These are phyloP conservation scores for Helostoma temminkii DNA, from an alignment of 2,797 vertebrate species.

Conservation along the genomic window DNA sequence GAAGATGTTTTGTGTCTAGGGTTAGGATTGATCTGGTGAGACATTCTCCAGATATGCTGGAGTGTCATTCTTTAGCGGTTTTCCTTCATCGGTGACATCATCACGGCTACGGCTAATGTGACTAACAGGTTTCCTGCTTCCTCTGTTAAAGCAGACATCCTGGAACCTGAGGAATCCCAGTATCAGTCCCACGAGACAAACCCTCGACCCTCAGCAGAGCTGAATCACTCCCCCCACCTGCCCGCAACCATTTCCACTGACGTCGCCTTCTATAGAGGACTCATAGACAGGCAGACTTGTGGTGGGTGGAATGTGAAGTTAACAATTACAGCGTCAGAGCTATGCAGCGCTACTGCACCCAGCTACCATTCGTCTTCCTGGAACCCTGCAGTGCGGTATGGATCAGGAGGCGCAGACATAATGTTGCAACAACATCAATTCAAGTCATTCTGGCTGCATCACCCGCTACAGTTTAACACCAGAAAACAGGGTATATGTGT, in stretches of 20 bases:
- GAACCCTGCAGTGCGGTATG: constrained; percentile 9
- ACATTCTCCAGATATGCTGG: no score
- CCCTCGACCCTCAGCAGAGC: constrained; percentile 36
- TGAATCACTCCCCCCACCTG: no score
- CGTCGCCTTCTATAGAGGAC: constrained; percentile 28
- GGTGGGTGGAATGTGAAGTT: background rate
- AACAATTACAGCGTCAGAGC: constrained; percentile 31
- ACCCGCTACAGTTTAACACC: background rate
- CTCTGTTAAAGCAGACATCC: constrained; percentile 32
- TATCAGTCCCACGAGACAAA: background rate
- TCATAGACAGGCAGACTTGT: constrained; percentile 1
- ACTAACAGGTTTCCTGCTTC: constrained; percentile 61
- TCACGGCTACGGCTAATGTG: constrained; percentile 47
- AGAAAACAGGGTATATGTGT: background rate
- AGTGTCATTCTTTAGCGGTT: background rate
- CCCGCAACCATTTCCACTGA: constrained; percentile 61
- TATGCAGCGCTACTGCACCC: constrained; percentile 15
- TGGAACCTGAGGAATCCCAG: constrained; percentile 51
- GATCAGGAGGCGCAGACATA: background rate
- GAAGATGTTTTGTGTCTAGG: no score
- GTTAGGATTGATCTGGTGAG: no score
- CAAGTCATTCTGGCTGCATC: background rate
- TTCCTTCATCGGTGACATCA: constrained; percentile 13
- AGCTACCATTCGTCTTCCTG: constrained; percentile 1
- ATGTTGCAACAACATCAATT: background rate